Evolutionary conservation across 2,797 vertebrate genomes (phyloP), one percentile per base, ranked within the genome.

Genomic region (Urosaurus nigricauda): DNA sequence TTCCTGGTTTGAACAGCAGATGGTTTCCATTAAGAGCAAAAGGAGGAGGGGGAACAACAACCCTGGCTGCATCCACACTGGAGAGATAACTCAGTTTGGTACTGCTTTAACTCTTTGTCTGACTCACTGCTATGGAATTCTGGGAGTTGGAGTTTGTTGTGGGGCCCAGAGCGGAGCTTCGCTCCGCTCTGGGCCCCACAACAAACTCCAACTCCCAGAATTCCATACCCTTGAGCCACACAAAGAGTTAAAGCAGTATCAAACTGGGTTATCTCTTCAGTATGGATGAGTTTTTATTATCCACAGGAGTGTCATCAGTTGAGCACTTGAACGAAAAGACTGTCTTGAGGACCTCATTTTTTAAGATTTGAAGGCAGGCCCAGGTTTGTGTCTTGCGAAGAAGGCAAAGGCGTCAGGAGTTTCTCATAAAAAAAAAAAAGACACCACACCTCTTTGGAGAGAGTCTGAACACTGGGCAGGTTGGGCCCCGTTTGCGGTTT

Each of bases 11-110:
- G 87, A 89, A 16, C 88, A 83, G 79, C 94, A 93, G 90, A 90
- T 94, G 94, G 94, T 90, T 94, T 87, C 87, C 86, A 89, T 93
- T 94, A 93, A 89, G 77, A 68, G 79, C 29, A 70, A 56, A 68
- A 60, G 19, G 19, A 60, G 5, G 21, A 24, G 2, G 24, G 6
- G 19, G 6, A 4, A 7, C 21, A 24, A 65, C 5, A 63, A 75
- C 35, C 84, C 77, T 74, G 81, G 85, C 91, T 91, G 79, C 32
- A 5, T 4, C 56, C 19, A 43, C 43, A 43, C 43, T 43, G 43
- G 43, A 43, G 43, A 43, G 43, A 43, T 43, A 43, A 43, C 43
- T 5, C 43, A 5, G 43, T 43, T 43, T 43, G 43, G 43, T 5
- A 43, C 43, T 5, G 43, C 43, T 43, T n/a, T n/a, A n/a, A n/a